Percentiles rank a stretch among this genome's conserved stretches.
Evolutionary conservation across 2,113 vertebrate genomes (phyloP).

Genomic region (Callipepla californica): DNA sequence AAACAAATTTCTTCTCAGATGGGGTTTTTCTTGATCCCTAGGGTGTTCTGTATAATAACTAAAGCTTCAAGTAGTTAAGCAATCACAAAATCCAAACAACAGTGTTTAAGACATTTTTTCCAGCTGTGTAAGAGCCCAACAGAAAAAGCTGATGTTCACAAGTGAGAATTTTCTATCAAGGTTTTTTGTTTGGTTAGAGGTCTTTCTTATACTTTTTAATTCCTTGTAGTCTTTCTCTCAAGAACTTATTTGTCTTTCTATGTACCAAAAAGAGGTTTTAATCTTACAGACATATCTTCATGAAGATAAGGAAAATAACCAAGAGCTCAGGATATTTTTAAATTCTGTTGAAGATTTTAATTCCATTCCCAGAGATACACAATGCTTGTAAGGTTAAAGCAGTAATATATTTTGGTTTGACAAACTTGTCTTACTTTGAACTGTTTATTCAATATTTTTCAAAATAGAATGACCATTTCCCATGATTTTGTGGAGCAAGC

Average conservation of each 20-base stretch:
- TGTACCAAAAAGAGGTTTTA: neutral
- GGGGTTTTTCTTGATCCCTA: neutral
- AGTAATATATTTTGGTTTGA: slow-evolving; percentile 6
- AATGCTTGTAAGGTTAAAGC: slow-evolving; percentile 17
- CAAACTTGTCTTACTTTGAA: neutral
- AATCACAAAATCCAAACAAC: neutral
- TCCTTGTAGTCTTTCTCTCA: neutral
- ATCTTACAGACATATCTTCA: neutral
- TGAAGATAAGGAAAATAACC: neutral
- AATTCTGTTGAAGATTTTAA: neutral
- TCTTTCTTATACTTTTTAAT: neutral
- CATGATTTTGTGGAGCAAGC: neutral
- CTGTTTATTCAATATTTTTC: slow-evolving; percentile 37
- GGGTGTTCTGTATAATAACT: neutral
- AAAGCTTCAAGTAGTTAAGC: neutral
- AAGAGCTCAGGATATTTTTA: neutral
- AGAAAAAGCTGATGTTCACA: neutral
- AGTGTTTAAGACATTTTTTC: neutral
- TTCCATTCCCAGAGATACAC: neutral
- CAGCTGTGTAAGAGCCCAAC: neutral
- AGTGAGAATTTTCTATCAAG: neutral
- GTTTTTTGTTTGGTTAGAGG: neutral
- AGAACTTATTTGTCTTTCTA: neutral
- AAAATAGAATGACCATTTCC: slow-evolving; percentile 4
- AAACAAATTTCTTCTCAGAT: neutral